phyloP scores from a whole-genome alignment of 2,113 vertebrate genomes.

The Bambusicola thoracicus region DNA sequence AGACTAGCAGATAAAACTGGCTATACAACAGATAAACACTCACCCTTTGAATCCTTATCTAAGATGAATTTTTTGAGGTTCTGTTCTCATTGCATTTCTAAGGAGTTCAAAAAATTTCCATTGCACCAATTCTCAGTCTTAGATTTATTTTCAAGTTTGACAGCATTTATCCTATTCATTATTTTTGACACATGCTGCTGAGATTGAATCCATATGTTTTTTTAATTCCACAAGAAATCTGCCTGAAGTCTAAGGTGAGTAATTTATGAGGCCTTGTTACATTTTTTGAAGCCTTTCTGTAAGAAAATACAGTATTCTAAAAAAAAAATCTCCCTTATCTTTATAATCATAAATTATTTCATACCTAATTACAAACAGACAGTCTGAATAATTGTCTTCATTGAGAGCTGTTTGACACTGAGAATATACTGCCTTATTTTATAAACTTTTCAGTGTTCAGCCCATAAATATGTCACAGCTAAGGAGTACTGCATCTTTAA shows the following conservation, averaged over 20 bases:
- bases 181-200: slow-evolving; percentile 57
- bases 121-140: neutral
- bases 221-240: slow-evolving; percentile 66
- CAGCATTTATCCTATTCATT: slow-evolving; percentile 6
- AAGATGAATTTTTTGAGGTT: neutral
- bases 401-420: slow-evolving; percentile 74
- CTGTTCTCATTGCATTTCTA: slow-evolving; percentile 8
- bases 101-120: neutral
- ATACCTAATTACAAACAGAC: slow-evolving; percentile 76
- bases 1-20: neutral
- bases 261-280: slow-evolving; percentile 66
- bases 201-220: slow-evolving; percentile 66
- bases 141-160: slow-evolving; percentile 55
- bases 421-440: slow-evolving; percentile 78
- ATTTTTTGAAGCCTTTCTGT: slow-evolving; percentile 58
- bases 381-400: slow-evolving; percentile 77
- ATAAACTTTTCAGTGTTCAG: slow-evolving; percentile 77
- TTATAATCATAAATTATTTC: slow-evolving; percentile 78
- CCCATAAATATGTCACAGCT: slow-evolving; percentile 79
- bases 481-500: slow-evolving; percentile 80
- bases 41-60: slow-evolving; percentile 7
- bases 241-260: slow-evolving; percentile 49
- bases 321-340: slow-evolving; percentile 61
- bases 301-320: slow-evolving; percentile 69
- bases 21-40: neutral